Base-by-base conservation (phyloP, 2,113 vertebrate genomes). In the Toxotes chatareus region DNA sequence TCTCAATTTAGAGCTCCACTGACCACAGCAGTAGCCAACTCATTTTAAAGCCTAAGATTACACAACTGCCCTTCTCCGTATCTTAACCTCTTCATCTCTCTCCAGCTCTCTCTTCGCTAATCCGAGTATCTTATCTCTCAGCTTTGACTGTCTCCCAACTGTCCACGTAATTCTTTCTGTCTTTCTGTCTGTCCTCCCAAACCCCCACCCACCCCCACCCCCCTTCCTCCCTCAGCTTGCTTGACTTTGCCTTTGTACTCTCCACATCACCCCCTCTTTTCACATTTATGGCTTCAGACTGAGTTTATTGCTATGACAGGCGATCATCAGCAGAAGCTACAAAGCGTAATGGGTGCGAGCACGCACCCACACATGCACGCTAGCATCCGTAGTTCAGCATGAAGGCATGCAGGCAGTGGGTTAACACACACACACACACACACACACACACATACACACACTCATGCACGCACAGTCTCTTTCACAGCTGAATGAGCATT, bases 401-500 rank as follows among this genome's bases (percentile, higher is more conserved):
- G 53, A 68, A 83, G 72, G 27, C 16, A 78, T 4, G 57, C 84
- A 83, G 76, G n/a, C 57, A 57, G 68, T 5, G 77, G 71, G 62
- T 51, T 59, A n/a, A 70, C 56, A 56, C 68, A 73, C 40, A 56
- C 70, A 47, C 75, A 68, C 32, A 40, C 57, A 23, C 36, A 16
- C 68, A 76, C 27, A 51, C 71, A 42, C 70, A 51, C 76, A 63
- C 21, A 34, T 51, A 23, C n/a, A n/a, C 53, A 66, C 60, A 38
- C 70, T 51, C 71, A 36, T 53, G 63, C 65, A 67, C 27, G 27
- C 79, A 73, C 36, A 64, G 27, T 55, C 60, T 80, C 84, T 89
- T 89, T 92, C 89, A 93, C 88, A 88, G 91, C 82, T 91, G 87
- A 94, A 82, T 92, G 92, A 87, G 73, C 92, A 82, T 89, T 86